Evolutionary conservation across 2,888 invertebrate genomes (phyloP).

Genomic region (Eretmocerus hayati): DNA sequence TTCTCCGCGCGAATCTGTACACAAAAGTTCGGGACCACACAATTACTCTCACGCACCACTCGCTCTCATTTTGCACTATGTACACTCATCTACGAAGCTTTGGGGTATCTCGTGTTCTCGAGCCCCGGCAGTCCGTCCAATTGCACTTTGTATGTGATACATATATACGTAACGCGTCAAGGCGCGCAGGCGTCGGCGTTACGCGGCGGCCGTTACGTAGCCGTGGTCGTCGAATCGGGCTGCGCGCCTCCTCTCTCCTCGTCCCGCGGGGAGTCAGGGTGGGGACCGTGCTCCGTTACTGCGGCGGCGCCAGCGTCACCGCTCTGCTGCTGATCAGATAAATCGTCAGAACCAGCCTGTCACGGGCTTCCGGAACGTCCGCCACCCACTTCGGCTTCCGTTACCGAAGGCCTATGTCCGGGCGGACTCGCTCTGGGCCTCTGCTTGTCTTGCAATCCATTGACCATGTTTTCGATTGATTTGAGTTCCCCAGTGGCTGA

Average conservation of each 20-base stretch:
- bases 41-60: too few relatives aligned
- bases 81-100: too few relatives aligned
- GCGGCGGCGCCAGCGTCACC: constrained; percentile 12
- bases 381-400: constrained; percentile 36
- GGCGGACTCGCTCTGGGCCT: constrained; percentile 48
- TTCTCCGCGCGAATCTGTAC: constrained; percentile 7
- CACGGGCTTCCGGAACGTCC: constrained; percentile 47
- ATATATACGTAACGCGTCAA: neutral
- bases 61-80: constrained; percentile 23
- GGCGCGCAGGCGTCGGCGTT: neutral
- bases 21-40: neutral
- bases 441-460: constrained; percentile 87
- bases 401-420: constrained; percentile 36
- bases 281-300: constrained; percentile 1
- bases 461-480: constrained; percentile 96
- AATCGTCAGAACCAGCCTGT: constrained; percentile 32
- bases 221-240: constrained; percentile 43
- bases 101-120: neutral
- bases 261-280: constrained; percentile 26
- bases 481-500: constrained; percentile 74
- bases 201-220: constrained; percentile 36
- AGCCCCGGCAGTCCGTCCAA: constrained; percentile 25
- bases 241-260: constrained; percentile 33
- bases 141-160: constrained; percentile 32
- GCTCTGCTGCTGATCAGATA: neutral